Percentiles rank a stretch among this genome's conserved stretches.
Evolutionary conservation across 2,113 vertebrate genomes (phyloP).

Genomic region (Talpa occidentalis): DNA sequence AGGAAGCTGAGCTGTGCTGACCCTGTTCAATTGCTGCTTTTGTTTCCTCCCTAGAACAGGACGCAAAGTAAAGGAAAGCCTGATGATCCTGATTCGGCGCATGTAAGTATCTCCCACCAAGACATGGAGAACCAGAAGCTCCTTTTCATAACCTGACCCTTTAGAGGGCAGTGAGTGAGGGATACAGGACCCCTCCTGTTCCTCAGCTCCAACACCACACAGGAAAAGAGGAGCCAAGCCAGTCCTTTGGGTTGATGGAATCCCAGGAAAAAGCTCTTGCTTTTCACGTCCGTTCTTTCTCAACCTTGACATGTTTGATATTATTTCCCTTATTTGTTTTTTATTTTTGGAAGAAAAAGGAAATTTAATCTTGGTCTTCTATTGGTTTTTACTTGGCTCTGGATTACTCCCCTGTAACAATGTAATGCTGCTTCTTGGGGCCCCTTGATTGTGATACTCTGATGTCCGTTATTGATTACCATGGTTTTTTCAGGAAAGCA

Average conservation of each 20-base stretch:
- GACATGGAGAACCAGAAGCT: neutral
- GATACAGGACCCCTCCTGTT: neutral
- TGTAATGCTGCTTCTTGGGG: no score
- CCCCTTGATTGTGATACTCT: no score
- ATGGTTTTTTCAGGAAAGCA: no score
- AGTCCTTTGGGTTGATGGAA: no score
- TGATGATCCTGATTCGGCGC: neutral
- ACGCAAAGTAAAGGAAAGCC: constrained; percentile 48
- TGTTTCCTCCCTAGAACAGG: constrained; percentile 56
- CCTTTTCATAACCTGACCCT: neutral
- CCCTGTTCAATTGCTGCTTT: neutral
- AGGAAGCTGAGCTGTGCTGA: neutral
- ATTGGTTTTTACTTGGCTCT: no score
- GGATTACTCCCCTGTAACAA: no score
- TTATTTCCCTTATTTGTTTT: neutral
- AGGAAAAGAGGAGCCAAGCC: neutral
- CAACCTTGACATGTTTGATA: neutral
- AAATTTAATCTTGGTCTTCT: no score
- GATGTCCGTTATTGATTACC: no score
- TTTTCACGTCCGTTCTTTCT: neutral
- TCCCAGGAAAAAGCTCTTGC: neutral
- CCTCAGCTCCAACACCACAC: neutral
- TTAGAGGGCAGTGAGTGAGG: neutral
- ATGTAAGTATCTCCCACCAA: constrained; percentile 39
- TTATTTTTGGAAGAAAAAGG: no score